These are phyloP conservation scores for Erpornis zantholeuca DNA, from an alignment of 2,113 vertebrate species.

Conservation along the genomic window DNA sequence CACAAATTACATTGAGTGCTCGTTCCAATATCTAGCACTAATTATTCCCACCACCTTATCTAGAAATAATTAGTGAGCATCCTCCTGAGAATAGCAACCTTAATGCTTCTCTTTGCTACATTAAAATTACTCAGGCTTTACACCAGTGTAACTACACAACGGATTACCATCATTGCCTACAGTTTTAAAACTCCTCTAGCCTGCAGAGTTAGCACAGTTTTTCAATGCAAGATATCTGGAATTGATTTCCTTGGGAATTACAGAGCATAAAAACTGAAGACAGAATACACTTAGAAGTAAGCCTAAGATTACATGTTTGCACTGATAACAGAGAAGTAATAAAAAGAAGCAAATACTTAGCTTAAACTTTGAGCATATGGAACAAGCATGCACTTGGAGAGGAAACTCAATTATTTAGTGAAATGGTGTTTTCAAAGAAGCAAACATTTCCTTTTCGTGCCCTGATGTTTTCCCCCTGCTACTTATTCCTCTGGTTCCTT, in stretches of 20 bases:
- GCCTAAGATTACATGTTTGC: background rate
- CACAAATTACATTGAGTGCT: background rate
- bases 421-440: constrained; percentile 20
- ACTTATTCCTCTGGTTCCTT: background rate
- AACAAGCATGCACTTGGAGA: background rate
- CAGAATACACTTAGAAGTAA: background rate
- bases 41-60: constrained; percentile 21
- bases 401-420: constrained; percentile 35
- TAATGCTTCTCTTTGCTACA: background rate
- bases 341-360: constrained; percentile 23
- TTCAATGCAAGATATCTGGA: background rate
- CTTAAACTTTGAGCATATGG: constrained; percentile 34
- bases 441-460: background rate
- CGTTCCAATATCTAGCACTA: constrained; percentile 1
- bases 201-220: constrained; percentile 2
- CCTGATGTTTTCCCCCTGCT: background rate
- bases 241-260: constrained; percentile 17
- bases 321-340: constrained; percentile 23
- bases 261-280: constrained; percentile 30
- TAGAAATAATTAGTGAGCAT: constrained; percentile 35
- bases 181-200: constrained; percentile 25
- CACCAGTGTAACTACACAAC: constrained; percentile 14
- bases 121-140: constrained; percentile 12
- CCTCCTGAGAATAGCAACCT: background rate
- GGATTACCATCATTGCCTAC: background rate